phyloP scores from a whole-genome alignment of 92 coral and sea anemone species.

The Phenganax marumi region DNA sequence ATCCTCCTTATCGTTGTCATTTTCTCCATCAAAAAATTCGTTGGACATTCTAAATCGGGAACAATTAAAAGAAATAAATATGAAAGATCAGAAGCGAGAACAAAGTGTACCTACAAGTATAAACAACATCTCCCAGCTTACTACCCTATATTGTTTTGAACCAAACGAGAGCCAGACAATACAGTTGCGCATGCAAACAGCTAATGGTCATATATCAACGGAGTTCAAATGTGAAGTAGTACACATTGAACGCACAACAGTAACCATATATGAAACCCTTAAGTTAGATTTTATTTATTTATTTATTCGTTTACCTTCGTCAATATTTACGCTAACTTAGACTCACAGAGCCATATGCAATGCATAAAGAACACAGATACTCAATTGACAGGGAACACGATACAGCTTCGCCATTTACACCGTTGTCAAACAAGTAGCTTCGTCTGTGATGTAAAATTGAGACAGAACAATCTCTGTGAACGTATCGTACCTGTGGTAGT shows the following conservation, averaged over 20 bases:
- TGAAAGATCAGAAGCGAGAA: background rate
- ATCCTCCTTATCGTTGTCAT: slow-evolving; percentile 84
- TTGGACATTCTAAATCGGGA: slow-evolving; percentile 54
- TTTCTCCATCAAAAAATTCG: slow-evolving; percentile 87
- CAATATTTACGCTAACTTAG: too few species aligned
- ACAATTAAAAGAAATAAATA: background rate
- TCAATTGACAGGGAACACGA: too few species aligned
- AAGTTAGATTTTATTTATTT: too few species aligned
- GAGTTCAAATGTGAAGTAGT: too few species aligned
- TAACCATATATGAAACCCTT: too few species aligned
- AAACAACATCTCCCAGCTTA: background rate
- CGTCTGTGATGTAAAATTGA: background rate
- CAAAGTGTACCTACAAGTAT: background rate
- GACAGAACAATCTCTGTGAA: background rate
- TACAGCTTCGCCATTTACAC: too few species aligned
- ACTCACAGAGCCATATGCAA: too few species aligned
- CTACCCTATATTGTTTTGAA: too few species aligned
- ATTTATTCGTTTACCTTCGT: too few species aligned
- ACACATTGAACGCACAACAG: too few species aligned
- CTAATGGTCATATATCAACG: background rate
- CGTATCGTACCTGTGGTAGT: slow-evolving; percentile 65
- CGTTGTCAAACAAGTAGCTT: background rate
- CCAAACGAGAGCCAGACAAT: too few species aligned
- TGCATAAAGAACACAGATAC: too few species aligned
- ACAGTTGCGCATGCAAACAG: background rate